These are phyloP conservation scores for Propithecus coquereli DNA, from an alignment of 2,113 vertebrate species.

Conservation along the genomic window DNA sequence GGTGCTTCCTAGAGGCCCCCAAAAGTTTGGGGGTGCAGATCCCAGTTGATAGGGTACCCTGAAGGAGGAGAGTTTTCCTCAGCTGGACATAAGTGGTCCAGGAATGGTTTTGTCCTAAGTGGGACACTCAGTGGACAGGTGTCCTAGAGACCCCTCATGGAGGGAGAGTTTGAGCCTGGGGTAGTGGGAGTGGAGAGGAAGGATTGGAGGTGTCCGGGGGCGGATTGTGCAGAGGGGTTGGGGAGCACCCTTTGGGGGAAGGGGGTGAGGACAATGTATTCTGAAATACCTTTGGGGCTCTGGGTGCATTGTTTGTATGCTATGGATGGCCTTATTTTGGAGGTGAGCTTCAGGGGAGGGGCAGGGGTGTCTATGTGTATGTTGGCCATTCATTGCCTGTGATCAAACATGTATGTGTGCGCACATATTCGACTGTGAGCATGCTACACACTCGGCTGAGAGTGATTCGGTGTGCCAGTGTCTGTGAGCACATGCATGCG, in stretches of 20 bases:
- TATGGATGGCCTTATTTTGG: neutral
- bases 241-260: neutral
- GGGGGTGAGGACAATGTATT: neutral
- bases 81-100: neutral
- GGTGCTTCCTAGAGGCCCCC: neutral
- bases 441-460: neutral
- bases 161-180: neutral
- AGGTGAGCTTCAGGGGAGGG: neutral
- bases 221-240: neutral
- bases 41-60: neutral
- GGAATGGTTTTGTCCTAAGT: neutral
- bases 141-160: neutral
- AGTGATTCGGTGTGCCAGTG: neutral
- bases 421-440: neutral
- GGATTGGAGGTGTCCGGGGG: neutral
- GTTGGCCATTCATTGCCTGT: neutral
- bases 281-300: neutral
- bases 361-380: neutral
- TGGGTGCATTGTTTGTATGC: neutral
- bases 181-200: neutral
- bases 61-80: neutral
- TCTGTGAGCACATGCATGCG: slow-evolving; percentile 24
- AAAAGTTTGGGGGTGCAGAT: neutral
- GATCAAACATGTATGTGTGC: neutral
- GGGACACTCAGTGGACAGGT: neutral